Evolutionary conservation across 2,888 invertebrate genomes (phyloP), one percentile per base, ranked within the genome.

Genomic region (Spicauda simplicius): DNA sequence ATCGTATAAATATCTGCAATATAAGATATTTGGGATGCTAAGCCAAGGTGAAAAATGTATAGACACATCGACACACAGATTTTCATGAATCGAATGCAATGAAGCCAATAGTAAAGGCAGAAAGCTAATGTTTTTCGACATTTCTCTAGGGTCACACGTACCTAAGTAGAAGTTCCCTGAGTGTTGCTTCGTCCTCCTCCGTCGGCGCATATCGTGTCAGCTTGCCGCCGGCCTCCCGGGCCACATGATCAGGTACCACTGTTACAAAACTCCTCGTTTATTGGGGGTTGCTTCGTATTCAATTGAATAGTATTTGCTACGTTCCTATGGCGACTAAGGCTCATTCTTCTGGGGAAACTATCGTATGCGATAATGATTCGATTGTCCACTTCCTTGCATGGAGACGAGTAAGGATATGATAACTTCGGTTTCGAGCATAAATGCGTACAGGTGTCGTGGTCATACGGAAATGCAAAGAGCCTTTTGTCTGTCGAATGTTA

Each of bases 111-210:
- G 80, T 78, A 83, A 84, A 89, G 88, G 90, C 89, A 80, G 79
- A 81, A 90, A 90, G 90, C 88, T 86, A 85, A 79, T 76, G 71
- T 74, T 76, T 80, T 80, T 76, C 74, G 76, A 77, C 74, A 75
- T 74, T 72, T 83, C 83, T 80, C 86, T 87, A 88, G 75, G 77
- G 83, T 84, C 81, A 81, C 82, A 88, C 92, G 93, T 96, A 97
- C 97, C 97, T 97, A 96, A 97, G 96, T 94, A 97, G 97, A 95
- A 97, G 96, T 96, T 97, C 97, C 95, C 97, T 97, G 94, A 97
- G 96, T 95, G 97, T 97, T 93, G 97, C 97, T 95, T 97, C 97
- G 95, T 97, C 97, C 94, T 97, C 97, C 94, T 96, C 96, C 95
- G 95, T 94, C 96, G 96, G 95, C 95, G 95, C 96, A 96, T 96